Conservation (phyloP, 2,797 vertebrate genomes). For the Crypturellus tataupa region DNA sequence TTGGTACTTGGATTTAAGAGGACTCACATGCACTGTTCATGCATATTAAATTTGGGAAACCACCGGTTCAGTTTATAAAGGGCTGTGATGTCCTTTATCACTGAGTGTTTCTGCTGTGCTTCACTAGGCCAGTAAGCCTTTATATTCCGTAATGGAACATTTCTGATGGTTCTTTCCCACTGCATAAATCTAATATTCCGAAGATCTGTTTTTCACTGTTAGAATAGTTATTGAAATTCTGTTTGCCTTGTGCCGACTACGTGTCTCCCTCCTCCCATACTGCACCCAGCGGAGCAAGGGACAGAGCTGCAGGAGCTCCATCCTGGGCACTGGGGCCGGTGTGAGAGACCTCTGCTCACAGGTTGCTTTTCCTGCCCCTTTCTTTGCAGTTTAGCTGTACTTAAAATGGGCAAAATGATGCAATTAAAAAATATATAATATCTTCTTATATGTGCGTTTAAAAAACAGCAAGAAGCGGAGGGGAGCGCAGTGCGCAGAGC, state of each 20-base stretch:
- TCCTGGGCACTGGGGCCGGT: accelerated
- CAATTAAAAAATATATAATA: background rate
- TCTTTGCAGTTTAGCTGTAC: background rate
- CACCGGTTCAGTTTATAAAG: slow-evolving; percentile 77
- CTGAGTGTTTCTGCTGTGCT: slow-evolving; percentile 74
- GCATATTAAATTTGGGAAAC: slow-evolving; percentile 82
- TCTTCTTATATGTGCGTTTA: background rate
- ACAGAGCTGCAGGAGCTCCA: accelerated
- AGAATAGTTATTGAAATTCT: slow-evolving; percentile 34
- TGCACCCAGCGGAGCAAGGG: background rate
- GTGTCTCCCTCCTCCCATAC: background rate
- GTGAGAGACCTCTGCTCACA: accelerated
- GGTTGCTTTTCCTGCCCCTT: background rate
- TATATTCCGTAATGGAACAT: slow-evolving; percentile 69
- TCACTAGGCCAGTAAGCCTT: slow-evolving; percentile 67
- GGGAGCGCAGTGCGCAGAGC: too few species aligned
- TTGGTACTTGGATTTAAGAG: slow-evolving; percentile 85
- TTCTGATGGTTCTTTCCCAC: slow-evolving; percentile 67
- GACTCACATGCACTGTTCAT: slow-evolving; percentile 79
- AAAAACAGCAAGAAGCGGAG: background rate
- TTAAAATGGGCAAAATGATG: background rate
- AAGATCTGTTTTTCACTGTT: slow-evolving; percentile 9
- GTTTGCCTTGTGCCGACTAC: slow-evolving; percentile 11
- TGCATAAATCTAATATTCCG: slow-evolving; percentile 57
- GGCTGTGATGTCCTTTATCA: slow-evolving; percentile 77